phyloP scores from a whole-genome alignment of 2,888 invertebrate genomes.

The Cheiracanthium punctorium region DNA sequence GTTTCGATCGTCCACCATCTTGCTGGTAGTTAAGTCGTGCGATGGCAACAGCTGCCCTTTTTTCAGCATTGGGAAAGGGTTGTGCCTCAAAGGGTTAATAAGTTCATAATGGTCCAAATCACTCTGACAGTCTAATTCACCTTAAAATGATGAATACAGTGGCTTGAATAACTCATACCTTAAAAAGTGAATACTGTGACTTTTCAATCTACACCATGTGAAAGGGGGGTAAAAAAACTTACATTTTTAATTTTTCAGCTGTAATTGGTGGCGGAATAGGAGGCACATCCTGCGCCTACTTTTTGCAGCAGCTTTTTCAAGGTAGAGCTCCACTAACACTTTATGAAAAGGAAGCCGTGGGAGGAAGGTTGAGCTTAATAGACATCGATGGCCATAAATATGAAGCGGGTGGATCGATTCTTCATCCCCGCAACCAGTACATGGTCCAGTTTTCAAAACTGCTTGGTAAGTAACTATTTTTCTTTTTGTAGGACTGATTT shows the following conservation, averaged over 20 bases:
- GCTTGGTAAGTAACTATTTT: conserved; percentile 77
- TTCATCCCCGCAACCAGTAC: conserved; percentile 80
- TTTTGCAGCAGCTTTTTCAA: conserved; percentile 77
- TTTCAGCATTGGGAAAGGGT: no score
- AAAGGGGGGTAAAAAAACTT: not conserved
- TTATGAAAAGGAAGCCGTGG: conserved; percentile 79
- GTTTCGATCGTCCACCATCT: no score
- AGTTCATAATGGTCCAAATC: no score
- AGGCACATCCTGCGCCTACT: conserved; percentile 80
- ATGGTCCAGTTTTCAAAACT: conserved; percentile 79
- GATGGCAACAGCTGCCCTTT: no score
- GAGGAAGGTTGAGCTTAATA: conserved; percentile 80
- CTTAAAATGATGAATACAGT: no score
- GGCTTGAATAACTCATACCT: no score
- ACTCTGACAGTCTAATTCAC: no score
- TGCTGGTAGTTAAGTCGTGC: no score
- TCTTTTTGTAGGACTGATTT: not conserved
- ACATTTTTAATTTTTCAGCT: conserved; percentile 75
- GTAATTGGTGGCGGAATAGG: conserved; percentile 82
- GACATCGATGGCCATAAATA: conserved; percentile 78
- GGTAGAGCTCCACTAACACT: conserved; percentile 78
- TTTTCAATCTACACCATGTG: no score
- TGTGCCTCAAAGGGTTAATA: no score
- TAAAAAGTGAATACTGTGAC: no score
- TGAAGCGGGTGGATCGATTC: conserved; percentile 81